phyloP scores from a whole-genome alignment of 92 coral and sea anemone species.

The Siderastrea radians region DNA sequence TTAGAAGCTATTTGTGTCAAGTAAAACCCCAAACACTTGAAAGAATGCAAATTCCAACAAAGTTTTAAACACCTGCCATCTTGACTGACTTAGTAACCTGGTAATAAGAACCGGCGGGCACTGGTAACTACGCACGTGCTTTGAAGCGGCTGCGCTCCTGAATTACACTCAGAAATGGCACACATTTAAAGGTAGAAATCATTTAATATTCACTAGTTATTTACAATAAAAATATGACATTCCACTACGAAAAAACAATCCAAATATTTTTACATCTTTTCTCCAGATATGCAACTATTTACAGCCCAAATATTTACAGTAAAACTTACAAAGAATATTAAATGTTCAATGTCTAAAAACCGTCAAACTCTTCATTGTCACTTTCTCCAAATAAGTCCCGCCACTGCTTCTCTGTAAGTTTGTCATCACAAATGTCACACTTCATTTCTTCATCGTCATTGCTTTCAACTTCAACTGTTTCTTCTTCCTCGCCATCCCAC shows the following conservation, averaged over 20 bases:
- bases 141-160: neutral
- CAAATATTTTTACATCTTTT: neutral
- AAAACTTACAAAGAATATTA: no score
- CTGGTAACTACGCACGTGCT: constrained; percentile 18
- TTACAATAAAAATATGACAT: neutral
- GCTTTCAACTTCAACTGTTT: neutral
- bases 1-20: neutral
- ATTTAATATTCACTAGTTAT: neutral
- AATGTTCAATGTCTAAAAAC: constrained; percentile 7
- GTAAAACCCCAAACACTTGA: neutral
- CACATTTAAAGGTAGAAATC: neutral
- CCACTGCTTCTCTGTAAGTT: constrained; percentile 16
- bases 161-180: neutral
- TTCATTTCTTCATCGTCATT: neutral
- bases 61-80: neutral
- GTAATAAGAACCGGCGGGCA: neutral
- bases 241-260: neutral
- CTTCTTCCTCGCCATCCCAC: constrained; percentile 24
- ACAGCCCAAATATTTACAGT: neutral
- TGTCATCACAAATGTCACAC: constrained; percentile 2
- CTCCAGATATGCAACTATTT: neutral
- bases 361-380: constrained; percentile 29
- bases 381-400: constrained; percentile 12
- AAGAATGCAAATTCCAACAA: neutral
- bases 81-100: constrained; percentile 11